A percentile compares a stretch with the other conserved stretches of the same genome.
These are phyloP conservation scores for Xyrauchen texanus DNA, from an alignment of 2,113 vertebrate species.

Conservation along the genomic window DNA sequence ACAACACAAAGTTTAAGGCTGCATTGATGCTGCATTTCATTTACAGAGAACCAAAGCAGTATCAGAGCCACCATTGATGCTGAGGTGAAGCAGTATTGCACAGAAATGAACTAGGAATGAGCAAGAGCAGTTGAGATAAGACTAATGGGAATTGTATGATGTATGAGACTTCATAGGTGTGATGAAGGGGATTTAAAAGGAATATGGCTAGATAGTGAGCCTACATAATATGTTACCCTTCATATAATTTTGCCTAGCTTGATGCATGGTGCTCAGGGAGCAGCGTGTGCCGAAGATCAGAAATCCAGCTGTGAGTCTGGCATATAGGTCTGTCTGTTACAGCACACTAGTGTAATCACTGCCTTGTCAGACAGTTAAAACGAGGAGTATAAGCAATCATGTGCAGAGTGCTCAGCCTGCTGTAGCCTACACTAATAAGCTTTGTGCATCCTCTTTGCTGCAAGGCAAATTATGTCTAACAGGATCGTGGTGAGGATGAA, in stretches of 20 bases:
- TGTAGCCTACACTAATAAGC: slow-evolving; percentile 45
- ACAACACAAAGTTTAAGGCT: no score
- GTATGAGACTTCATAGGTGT: slow-evolving; percentile 73
- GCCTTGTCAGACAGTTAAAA: slow-evolving; percentile 51
- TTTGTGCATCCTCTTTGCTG: slow-evolving; percentile 49
- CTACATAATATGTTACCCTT: slow-evolving; percentile 74
- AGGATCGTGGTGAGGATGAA: slow-evolving; percentile 8
- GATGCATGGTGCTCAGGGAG: slow-evolving; percentile 55
- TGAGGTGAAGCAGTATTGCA: background rate
- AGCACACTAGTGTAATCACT: slow-evolving; percentile 49
- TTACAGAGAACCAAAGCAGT: no score
- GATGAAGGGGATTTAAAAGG: slow-evolving; percentile 75
- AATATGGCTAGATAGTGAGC: slow-evolving; percentile 77
- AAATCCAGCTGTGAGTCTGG: slow-evolving; percentile 48
- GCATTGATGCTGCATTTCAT: no score
- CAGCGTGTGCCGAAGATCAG: slow-evolving; percentile 37
- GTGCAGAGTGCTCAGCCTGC: slow-evolving; percentile 34
- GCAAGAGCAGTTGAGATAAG: slow-evolving; percentile 57
- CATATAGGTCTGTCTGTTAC: slow-evolving; percentile 37
- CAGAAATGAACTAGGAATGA: slow-evolving; percentile 8
- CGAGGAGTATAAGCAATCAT: slow-evolving; percentile 43
- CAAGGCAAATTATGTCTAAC: slow-evolving; percentile 44
- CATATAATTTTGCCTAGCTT: slow-evolving; percentile 75
- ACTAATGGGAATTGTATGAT: slow-evolving; percentile 66
- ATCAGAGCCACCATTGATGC: no score